A percentile compares a stretch with the other conserved stretches of the same genome.
Evolutionary conservation across 2,113 vertebrate species (phyloP).

Genomic region (Megaceryle maxima): DNA sequence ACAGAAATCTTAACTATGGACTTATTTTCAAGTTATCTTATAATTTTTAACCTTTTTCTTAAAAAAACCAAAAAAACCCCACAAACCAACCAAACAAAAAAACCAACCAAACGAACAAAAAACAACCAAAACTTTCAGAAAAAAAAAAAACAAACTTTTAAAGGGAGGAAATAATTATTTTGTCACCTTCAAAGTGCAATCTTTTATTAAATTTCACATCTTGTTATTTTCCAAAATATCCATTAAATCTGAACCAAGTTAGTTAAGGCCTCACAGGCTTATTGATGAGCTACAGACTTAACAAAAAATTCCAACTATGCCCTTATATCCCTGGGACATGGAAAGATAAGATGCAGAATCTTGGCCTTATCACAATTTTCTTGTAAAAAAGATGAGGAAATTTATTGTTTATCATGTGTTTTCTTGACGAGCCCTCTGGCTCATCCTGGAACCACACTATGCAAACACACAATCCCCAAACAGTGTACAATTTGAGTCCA

Average conservation of each 20-base stretch:
- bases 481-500: background rate
- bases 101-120: too few species aligned
- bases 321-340: background rate
- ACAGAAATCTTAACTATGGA: background rate
- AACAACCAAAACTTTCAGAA: background rate
- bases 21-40: background rate
- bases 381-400: background rate
- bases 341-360: background rate
- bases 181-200: background rate
- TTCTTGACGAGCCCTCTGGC: background rate
- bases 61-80: background rate
- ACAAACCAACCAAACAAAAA: too few species aligned
- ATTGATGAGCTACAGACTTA: background rate
- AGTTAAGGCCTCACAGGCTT: background rate
- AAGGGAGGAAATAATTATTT: background rate
- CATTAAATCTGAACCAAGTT: background rate
- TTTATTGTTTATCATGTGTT: background rate
- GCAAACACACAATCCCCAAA: background rate
- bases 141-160: background rate
- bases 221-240: background rate
- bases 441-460: background rate
- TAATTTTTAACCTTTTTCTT: background rate
- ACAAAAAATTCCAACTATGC: background rate
- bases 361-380: background rate
- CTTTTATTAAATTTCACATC: background rate